Percentiles rank a stretch among this genome's conserved stretches.
Evolutionary conservation across 2,797 vertebrate genomes (phyloP).

Genomic region (Microctenopoma stevenorrisi): DNA sequence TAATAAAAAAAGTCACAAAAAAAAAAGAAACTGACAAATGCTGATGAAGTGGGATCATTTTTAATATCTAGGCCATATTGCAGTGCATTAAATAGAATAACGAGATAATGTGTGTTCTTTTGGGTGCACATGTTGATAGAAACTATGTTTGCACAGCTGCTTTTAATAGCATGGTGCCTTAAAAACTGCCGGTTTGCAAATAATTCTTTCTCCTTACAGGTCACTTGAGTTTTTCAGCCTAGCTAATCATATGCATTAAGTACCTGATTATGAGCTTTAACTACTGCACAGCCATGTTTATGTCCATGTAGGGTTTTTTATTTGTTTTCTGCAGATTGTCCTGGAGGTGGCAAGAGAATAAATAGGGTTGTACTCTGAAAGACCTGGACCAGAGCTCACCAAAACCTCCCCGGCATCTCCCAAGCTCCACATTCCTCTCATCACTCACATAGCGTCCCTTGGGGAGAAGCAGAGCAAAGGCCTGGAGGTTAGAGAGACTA

Average conservation of each 20-base stretch:
- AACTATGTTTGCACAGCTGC: constrained; percentile 19
- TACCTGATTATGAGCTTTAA: constrained; percentile 11
- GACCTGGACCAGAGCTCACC: constrained; percentile 66
- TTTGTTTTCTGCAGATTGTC: constrained; percentile 58
- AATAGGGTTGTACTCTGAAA: constrained; percentile 53
- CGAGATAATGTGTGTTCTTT: constrained; percentile 27
- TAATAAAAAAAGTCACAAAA: constrained; percentile 49
- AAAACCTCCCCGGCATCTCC: constrained; percentile 58
- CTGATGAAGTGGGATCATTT: constrained; percentile 54
- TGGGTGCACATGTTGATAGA: constrained; percentile 29
- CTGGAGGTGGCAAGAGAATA: constrained; percentile 60
- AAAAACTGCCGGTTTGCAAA: constrained; percentile 11
- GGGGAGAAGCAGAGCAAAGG: constrained; percentile 64
- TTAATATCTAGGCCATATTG: constrained; percentile 60
- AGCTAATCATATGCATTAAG: constrained; percentile 1
- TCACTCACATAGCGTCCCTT: constrained; percentile 65
- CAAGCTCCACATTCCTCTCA: constrained; percentile 65
- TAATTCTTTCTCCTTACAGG: neutral
- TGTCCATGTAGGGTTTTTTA: constrained; percentile 10
- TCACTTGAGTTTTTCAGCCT: constrained; percentile 12
- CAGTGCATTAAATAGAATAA: constrained; percentile 40
- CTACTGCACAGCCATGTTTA: neutral
- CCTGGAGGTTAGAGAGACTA: constrained; percentile 68
- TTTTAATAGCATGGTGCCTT: constrained; percentile 2
- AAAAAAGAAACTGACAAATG: constrained; percentile 32